Evolutionary conservation across 1,140 invertebrate genomes (phyloP), one percentile per base, ranked within the genome.

Genomic region (Gonioctena quinquepunctata): DNA sequence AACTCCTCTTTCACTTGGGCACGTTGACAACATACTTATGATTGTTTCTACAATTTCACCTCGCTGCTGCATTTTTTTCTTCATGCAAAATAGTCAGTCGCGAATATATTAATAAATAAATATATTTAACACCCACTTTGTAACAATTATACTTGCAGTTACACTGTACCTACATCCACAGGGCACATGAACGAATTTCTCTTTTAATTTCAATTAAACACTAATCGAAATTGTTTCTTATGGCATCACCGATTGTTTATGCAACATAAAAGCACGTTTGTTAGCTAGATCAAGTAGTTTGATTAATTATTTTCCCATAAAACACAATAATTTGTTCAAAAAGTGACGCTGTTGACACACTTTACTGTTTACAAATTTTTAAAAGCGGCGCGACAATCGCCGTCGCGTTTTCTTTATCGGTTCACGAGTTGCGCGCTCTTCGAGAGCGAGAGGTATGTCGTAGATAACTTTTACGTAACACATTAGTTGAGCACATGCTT

Each of bases 41-140:
- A 59, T 59, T 59, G 61, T 63, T 63, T 63, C 61, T 48, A 42
- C 23, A 42, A 63, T 63, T 63, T 63, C 27, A 63, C 61, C 27
- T 48, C 13, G 61, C 61, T 22, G 21, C 21, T 63, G 61, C 61
- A 63, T 63, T 63, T 63, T 63, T 42, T 49, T 42, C 28, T 33
- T n/a, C 61, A 63, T 49, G 61, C 21, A 48, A 63, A 49, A 21
- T 25, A 21, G 22, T 49, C 42, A 16, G 13, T 63, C 28, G 13
- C 27, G 61, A 49, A 63, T 63, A 63, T 25, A 63, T 63, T 63
- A 63, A 63, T 63, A 63, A 63, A 63, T 63, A 63, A 63, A 63
- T 63, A 63, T 23, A 63, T 63, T 49, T 63, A 49, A 63, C 61
- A 63, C 61, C 61, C 61, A 63, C 61, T 63, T 63, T 63, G 33